A percentile compares a stretch with the other conserved stretches of the same genome.
Conservation (phyloP, 1,140 invertebrate species). For the Popillia japonica region DNA sequence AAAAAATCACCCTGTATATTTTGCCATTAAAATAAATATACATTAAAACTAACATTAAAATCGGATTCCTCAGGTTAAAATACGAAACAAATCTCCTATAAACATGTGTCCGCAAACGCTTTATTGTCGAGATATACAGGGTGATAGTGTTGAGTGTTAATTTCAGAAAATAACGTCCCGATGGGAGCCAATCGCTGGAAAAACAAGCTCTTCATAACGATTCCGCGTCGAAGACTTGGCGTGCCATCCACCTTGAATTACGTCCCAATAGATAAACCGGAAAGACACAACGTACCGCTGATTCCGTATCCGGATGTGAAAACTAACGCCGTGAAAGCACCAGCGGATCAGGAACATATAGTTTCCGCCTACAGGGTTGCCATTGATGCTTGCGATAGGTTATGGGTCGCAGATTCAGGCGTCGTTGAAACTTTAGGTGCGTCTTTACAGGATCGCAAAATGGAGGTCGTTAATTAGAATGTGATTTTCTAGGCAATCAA, state of each 20-base stretch:
- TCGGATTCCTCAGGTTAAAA: too few species aligned
- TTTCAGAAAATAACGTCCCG: conserved; percentile 74
- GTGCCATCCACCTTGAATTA: conserved; percentile 77
- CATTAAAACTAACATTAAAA: too few species aligned
- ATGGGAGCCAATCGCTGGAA: conserved; percentile 72
- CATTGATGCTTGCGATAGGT: conserved; percentile 72
- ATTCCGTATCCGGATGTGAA: conserved; percentile 71
- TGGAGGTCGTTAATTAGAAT: not conserved
- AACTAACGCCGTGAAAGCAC: conserved; percentile 63
- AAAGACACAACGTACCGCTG: conserved; percentile 59
- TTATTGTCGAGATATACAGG: too few species aligned
- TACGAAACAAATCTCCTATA: too few species aligned
- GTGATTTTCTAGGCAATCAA: conserved; percentile 62
- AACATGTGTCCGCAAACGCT: too few species aligned
- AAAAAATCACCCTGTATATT: too few species aligned
- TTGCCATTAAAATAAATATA: too few species aligned
- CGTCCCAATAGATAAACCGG: conserved; percentile 61
- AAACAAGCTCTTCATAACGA: conserved; percentile 75
- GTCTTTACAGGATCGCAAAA: conserved; percentile 22
- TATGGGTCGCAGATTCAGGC: conserved; percentile 80
- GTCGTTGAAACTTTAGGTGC: conserved; percentile 63
- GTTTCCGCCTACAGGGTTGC: conserved; percentile 74
- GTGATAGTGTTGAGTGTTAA: not conserved
- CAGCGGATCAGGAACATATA: conserved; percentile 55
- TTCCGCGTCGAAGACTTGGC: conserved; percentile 71